Conservation (phyloP, 2,797 vertebrate species). For the Gastrophryne carolinensis region DNA sequence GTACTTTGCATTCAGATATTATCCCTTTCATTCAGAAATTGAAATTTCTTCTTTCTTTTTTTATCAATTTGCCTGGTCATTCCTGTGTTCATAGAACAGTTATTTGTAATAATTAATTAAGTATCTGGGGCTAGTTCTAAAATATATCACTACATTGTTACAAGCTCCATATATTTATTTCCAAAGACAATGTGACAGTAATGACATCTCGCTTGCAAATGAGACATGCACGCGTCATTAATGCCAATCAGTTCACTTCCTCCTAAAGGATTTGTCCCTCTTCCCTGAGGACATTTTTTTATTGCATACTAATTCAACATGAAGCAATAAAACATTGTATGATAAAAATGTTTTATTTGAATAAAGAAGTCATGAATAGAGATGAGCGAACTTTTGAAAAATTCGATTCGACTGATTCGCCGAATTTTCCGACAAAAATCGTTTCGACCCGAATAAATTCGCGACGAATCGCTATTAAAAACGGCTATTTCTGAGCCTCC, state of each 20-base stretch:
- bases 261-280: slow-evolving; percentile 3
- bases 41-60: neutral
- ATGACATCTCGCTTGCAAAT: slow-evolving; percentile 22
- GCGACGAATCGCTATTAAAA: too few relatives aligned
- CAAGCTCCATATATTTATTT: neutral
- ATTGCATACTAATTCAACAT: slow-evolving; percentile 4
- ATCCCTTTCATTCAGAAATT: neutral
- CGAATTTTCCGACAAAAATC: too few relatives aligned
- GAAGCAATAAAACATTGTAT: too few relatives aligned
- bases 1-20: neutral
- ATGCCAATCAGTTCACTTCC: slow-evolving; percentile 17
- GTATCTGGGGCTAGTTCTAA: neutral
- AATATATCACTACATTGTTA: neutral
- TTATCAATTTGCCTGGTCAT: neutral
- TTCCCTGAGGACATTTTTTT: slow-evolving; percentile 4
- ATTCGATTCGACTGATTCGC: too few relatives aligned
- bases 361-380: too few relatives aligned
- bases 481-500: too few relatives aligned
- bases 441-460: too few relatives aligned
- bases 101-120: neutral
- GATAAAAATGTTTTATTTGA: too few relatives aligned
- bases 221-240: slow-evolving; percentile 1
- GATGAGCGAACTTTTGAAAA: too few relatives aligned
- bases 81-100: neutral
- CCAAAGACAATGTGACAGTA: neutral